phyloP scores from a whole-genome alignment of 2,888 invertebrate genomes.

The Heliconius aoede region DNA sequence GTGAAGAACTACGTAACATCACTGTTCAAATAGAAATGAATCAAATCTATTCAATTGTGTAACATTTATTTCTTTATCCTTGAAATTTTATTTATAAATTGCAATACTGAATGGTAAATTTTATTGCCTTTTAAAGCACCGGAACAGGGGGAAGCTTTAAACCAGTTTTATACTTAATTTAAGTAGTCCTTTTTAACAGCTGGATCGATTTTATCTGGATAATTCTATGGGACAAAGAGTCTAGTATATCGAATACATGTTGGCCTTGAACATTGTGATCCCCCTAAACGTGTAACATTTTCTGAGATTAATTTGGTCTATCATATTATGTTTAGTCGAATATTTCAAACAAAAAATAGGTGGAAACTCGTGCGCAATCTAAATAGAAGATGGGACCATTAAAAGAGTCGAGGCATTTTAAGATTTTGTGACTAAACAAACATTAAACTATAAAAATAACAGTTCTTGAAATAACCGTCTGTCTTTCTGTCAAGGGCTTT shows the following conservation, averaged over 20 bases:
- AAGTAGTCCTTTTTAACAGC: slow-evolving; percentile 19
- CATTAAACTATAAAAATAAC: not conserved
- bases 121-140: not conserved
- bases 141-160: not conserved
- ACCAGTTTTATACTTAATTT: slow-evolving; percentile 10
- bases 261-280: not conserved
- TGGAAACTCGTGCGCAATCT: not conserved
- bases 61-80: not conserved
- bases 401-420: not conserved
- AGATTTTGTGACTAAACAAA: not conserved
- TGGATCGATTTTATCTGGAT: slow-evolving; percentile 2
- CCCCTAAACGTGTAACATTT: not conserved
- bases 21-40: slow-evolving; percentile 39
- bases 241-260: not conserved
- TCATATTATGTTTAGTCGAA: not conserved
- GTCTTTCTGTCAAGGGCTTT: slow-evolving; percentile 27
- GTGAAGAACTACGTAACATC: slow-evolving; percentile 43
- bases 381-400: not conserved
- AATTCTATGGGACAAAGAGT: not conserved
- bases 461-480: slow-evolving; percentile 17
- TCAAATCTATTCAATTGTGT: not conserved
- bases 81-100: slow-evolving; percentile 10
- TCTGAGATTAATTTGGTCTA: not conserved
- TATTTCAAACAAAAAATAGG: not conserved
- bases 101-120: not conserved